Base-by-base conservation (phyloP, 2,888 invertebrate genomes). In the Clunio marinus region DNA sequence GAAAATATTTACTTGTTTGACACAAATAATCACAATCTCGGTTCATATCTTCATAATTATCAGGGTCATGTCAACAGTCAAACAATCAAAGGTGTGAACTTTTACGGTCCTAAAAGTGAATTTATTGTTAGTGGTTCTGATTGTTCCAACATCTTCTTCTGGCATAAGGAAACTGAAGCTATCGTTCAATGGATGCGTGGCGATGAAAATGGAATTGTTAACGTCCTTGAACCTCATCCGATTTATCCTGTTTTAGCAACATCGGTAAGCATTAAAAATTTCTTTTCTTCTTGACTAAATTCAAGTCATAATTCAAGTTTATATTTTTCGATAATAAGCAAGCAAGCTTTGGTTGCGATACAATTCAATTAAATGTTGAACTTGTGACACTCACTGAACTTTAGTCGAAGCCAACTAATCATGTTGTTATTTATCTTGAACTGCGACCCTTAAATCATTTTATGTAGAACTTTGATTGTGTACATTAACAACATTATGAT, bases 41-140 rank as follows among this genome's bases (percentile, higher is more conserved):
- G 80, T 27, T 79, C 80, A 72, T 82, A 75, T 72, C 75, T 78
- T 71, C 83, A 81, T 78, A 82, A 76, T 67, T 88, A 87, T 73
- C 78, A 79, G 70, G 89, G 89, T 0, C 89, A 89, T 76, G 82
- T 74, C 2, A 89, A 89, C 76, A 83, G 83, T 70, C 86, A 86
- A 45, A 89, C 89, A 3, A 87, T 95, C 70, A 96, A 96, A 78
- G 93, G 94, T 0, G 94, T 96, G 0, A 89, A 93, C 74, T 97
- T 93, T 81, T 96, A 92, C 79, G 97, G 97, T 0, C 91, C 94
- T 0, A 85, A 86, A 72, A 93, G 93, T 72, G 91, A 97, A 77
- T 97, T 86, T 76, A 81, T 97, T 1, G 86, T 96, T 8, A 95
- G 95, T 51, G 97, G 97, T 1, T 95, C 94, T 1, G 96, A 97